Evolutionary conservation across 2,797 vertebrate species (phyloP).

Genomic region (Morelia viridis): DNA sequence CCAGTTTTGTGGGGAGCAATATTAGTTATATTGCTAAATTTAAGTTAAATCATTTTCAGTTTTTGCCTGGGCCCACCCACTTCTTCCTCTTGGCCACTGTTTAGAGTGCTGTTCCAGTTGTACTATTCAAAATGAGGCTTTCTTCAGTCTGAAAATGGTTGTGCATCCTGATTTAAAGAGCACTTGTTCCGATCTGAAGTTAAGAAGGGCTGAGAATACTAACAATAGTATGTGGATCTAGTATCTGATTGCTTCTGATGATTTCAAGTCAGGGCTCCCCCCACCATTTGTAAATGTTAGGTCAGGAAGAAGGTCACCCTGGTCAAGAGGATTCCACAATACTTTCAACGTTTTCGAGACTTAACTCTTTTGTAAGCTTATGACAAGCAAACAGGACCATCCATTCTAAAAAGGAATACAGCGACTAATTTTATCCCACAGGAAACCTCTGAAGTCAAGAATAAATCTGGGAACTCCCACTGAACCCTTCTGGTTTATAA

Average conservation of each 20-base stretch:
- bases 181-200: background rate
- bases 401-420: slow-evolving; percentile 8
- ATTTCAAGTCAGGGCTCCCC: background rate
- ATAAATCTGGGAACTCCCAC: slow-evolving; percentile 16
- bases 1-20: background rate
- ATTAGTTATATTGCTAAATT: background rate
- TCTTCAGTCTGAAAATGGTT: background rate
- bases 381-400: background rate
- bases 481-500: slow-evolving; percentile 22
- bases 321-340: background rate
- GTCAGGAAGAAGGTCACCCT: background rate
- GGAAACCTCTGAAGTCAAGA: slow-evolving; percentile 25
- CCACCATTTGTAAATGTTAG: background rate
- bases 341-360: background rate
- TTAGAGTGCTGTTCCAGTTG: background rate
- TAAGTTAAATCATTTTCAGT: background rate
- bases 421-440: slow-evolving; percentile 12
- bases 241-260: background rate
- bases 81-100: background rate
- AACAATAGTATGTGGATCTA: background rate
- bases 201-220: background rate
- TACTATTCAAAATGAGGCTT: background rate
- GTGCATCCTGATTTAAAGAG: background rate
- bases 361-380: background rate
- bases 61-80: background rate